Evolutionary conservation across 2,113 vertebrate genomes (phyloP).

Genomic region (Zootoca vivipara): DNA sequence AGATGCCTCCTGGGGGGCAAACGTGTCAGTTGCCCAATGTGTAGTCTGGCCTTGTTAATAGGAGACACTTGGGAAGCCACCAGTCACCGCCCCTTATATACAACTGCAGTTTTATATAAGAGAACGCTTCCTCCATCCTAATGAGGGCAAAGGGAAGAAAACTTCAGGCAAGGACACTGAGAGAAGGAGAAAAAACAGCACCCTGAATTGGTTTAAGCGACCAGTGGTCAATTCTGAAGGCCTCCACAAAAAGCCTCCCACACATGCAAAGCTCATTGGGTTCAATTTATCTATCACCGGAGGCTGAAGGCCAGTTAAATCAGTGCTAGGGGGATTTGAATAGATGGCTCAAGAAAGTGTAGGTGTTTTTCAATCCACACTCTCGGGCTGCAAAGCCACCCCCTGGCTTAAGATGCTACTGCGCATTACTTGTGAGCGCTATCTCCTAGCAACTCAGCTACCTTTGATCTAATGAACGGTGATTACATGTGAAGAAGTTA

Average conservation of each 20-base stretch:
- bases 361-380: background rate
- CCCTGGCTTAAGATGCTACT: constrained; percentile 3
- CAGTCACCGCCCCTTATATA: background rate
- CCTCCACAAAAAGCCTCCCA: background rate
- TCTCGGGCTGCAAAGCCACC: background rate
- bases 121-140: background rate
- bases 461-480: constrained; percentile 9
- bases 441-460: background rate
- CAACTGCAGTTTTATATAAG: background rate
- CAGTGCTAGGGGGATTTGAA: background rate
- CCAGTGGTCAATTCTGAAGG: background rate
- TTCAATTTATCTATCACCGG: background rate
- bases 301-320: background rate
- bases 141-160: background rate
- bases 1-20: background rate
- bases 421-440: background rate
- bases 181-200: background rate
- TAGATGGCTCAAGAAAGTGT: background rate
- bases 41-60: background rate
- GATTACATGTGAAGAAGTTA: background rate
- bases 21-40: too few species aligned
- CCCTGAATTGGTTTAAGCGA: background rate
- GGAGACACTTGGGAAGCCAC: background rate
- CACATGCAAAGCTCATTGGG: background rate
- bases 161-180: background rate